These are phyloP conservation scores for Solea senegalensis DNA, from an alignment of 2,113 vertebrate species.

Conservation along the genomic window DNA sequence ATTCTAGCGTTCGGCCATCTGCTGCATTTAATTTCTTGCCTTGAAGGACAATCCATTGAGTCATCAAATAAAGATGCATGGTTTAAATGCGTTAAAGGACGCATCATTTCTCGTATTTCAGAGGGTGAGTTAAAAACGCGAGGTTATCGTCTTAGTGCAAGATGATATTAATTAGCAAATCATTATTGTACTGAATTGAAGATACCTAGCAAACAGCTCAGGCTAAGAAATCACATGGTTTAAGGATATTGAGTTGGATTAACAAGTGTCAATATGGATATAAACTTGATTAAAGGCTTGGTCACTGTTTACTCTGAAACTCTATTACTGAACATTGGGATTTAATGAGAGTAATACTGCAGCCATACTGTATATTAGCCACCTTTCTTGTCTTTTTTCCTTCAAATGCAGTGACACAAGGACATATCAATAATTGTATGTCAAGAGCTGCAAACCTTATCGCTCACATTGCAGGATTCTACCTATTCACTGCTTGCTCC, in stretches of 20 bases:
- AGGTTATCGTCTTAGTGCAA: background rate
- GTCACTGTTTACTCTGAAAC: conserved; percentile 63
- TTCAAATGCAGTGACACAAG: background rate
- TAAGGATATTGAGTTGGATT: conserved; percentile 56
- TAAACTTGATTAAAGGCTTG: conserved; percentile 69
- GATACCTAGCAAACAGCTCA: conserved; percentile 10
- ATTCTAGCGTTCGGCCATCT: conserved; percentile 34
- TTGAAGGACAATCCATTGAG: conserved; percentile 36
- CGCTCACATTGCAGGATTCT: background rate
- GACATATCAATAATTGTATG: background rate
- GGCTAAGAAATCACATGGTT: conserved; percentile 29
- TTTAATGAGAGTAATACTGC: background rate
- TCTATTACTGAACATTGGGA: conserved; percentile 21
- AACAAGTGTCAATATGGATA: conserved; percentile 66
- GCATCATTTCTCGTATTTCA: background rate
- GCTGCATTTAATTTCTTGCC: conserved; percentile 12
- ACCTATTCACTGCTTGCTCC: background rate
- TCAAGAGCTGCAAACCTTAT: background rate
- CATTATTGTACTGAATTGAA: conserved; percentile 9
- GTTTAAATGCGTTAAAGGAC: background rate
- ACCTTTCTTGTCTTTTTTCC: background rate
- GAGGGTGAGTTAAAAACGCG: background rate
- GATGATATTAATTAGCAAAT: background rate
- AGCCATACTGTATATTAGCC: background rate
- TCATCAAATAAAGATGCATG: background rate